These are phyloP conservation scores for Anthoptus insignis DNA, from an alignment of 2,888 invertebrate species.

Conservation along the genomic window DNA sequence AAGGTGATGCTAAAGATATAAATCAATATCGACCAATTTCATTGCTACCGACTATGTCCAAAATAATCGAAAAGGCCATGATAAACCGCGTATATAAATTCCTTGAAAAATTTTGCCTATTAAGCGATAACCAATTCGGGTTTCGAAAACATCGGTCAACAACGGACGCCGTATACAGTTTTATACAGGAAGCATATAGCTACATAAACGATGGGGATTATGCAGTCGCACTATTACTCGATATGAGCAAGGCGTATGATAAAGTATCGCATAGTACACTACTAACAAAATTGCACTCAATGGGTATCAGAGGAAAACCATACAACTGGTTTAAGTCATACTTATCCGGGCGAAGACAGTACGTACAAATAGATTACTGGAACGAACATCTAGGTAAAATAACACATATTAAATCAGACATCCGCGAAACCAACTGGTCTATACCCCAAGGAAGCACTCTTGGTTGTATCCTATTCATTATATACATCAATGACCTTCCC, in stretches of 20 bases:
- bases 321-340: slow-evolving; percentile 2
- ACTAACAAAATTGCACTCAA: too few relatives aligned
- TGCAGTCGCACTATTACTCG: not conserved
- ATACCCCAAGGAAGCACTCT: slow-evolving; percentile 1
- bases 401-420: too few relatives aligned
- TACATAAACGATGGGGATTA: too few relatives aligned
- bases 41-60: slow-evolving; percentile 5
- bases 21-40: slow-evolving; percentile 10
- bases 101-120: slow-evolving; percentile 2
- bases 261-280: not conserved
- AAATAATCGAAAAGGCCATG: slow-evolving; percentile 14
- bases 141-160: slow-evolving; percentile 3
- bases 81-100: not conserved
- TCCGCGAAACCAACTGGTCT: not conserved
- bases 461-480: too few relatives aligned
- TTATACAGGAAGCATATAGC: not conserved
- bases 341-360: not conserved
- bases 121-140: slow-evolving; percentile 3
- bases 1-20: not conserved
- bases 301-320: slow-evolving; percentile 4
- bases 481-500: too few relatives aligned
- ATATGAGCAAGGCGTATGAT: slow-evolving; percentile 6
- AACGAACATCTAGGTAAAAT: too few relatives aligned
- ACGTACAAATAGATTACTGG: too few relatives aligned
- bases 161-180: too few relatives aligned